Conservation (phyloP, 1,140 invertebrate genomes). For the Cydia amplana region DNA sequence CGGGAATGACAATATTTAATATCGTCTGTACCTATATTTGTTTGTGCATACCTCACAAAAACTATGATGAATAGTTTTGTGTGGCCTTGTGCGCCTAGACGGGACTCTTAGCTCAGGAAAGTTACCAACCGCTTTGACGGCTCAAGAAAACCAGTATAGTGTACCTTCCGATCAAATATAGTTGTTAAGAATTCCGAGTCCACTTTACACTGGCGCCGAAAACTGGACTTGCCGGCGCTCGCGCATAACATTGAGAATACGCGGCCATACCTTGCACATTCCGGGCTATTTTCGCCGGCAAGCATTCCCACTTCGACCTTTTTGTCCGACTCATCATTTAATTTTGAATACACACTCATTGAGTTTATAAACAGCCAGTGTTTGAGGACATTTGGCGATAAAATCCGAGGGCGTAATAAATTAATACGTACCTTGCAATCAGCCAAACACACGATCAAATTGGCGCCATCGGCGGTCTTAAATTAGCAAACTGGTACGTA, state of each 20-base stretch:
- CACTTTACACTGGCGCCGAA: background rate
- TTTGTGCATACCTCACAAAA: background rate
- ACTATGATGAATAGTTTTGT: background rate
- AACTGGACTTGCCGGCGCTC: background rate
- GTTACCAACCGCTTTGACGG: background rate
- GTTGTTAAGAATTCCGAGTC: background rate
- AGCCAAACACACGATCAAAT: background rate
- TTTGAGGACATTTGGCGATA: slow-evolving; percentile 11
- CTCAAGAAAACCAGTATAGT: background rate
- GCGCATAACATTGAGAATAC: background rate
- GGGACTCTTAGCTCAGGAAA: background rate
- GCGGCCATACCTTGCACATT: slow-evolving; percentile 21
- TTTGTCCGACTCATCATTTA: slow-evolving; percentile 13
- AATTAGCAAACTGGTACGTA: background rate
- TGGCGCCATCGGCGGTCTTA: background rate
- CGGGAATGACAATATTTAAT: background rate
- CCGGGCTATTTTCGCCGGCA: slow-evolving; percentile 17
- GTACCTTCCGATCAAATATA: background rate
- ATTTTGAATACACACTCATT: slow-evolving; percentile 7
- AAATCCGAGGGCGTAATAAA: slow-evolving; percentile 4
- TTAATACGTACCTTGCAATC: background rate
- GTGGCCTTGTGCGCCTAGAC: background rate
- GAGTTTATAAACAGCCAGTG: background rate
- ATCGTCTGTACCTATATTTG: background rate
- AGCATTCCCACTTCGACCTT: slow-evolving; percentile 25